Conservation (phyloP, 2,888 invertebrate genomes). For the Carcina quercana region DNA sequence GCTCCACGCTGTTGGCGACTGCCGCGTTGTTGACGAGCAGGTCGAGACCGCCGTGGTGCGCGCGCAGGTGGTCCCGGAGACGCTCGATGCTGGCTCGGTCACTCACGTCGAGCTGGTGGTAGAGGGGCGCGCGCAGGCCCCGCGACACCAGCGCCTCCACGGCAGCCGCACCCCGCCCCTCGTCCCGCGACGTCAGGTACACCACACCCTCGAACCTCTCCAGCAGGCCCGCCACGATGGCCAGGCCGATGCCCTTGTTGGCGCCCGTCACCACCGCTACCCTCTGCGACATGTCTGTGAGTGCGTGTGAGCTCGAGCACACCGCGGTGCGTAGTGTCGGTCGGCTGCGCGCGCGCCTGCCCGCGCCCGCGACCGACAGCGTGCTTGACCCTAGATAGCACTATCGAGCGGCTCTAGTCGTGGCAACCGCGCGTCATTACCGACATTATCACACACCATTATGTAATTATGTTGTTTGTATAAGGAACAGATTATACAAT, state of each 20-base stretch:
- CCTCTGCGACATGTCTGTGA: conserved; percentile 20
- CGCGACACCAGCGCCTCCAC: conserved; percentile 63
- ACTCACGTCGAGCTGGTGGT: conserved; percentile 80
- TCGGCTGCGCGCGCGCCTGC: too few relatives aligned
- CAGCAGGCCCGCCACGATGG: conserved; percentile 74
- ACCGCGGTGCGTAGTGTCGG: too few relatives aligned
- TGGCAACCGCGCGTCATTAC: too few relatives aligned
- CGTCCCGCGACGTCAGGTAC: conserved; percentile 78
- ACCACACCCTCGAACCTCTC: conserved; percentile 76
- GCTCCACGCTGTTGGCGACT: conserved; percentile 58
- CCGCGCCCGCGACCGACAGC: too few relatives aligned
- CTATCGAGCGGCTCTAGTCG: too few relatives aligned
- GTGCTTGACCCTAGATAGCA: too few relatives aligned
- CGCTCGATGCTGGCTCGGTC: conserved; percentile 67
- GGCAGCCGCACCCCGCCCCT: conserved; percentile 63
- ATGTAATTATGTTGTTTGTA: too few relatives aligned
- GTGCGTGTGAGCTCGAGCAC: too few relatives aligned
- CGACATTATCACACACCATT: too few relatives aligned
- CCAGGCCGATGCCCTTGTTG: conserved; percentile 79
- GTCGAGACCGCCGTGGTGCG: conserved; percentile 79
- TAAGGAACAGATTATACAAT: too few relatives aligned
- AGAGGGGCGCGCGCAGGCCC: too few relatives aligned
- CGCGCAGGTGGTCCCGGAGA: conserved; percentile 72
- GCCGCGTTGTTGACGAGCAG: conserved; percentile 85
- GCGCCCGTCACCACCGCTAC: conserved; percentile 71